Evolutionary conservation across 2,113 vertebrate genomes (phyloP).

Genomic region (Cyanoliseus patagonus): DNA sequence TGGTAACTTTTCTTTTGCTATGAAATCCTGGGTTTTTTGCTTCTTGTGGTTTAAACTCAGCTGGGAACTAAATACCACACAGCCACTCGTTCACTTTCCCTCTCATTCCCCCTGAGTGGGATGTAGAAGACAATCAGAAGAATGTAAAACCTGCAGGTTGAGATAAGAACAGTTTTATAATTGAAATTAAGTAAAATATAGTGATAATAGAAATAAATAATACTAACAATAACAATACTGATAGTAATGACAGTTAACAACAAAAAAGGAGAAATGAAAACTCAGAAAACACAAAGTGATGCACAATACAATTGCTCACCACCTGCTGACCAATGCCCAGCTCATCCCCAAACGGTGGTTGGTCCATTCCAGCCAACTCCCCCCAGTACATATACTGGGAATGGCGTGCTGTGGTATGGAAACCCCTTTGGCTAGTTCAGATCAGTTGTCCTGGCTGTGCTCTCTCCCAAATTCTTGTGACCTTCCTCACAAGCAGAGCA

Average conservation of each 20-base stretch:
- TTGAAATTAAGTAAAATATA: neutral
- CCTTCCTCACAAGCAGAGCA: neutral
- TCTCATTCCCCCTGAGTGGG: neutral
- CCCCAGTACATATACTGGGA: neutral
- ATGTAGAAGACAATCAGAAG: neutral
- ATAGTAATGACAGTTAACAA: neutral
- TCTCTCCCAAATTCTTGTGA: neutral
- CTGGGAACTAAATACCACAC: neutral
- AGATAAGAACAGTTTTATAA: neutral
- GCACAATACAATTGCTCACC: neutral
- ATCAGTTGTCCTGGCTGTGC: neutral
- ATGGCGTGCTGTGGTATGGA: neutral
- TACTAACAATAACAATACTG: neutral
- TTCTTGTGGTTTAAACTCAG: neutral
- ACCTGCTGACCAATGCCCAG: neutral
- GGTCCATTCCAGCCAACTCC: neutral
- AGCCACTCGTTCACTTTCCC: neutral
- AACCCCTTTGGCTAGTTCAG: neutral
- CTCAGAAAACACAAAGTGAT: neutral
- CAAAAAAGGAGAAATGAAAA: neutral
- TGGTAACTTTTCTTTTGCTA: neutral
- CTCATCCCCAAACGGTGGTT: no score
- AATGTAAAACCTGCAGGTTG: neutral
- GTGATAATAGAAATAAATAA: neutral
- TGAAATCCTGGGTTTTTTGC: slow-evolving; percentile 7